These are phyloP conservation scores for Cisticola juncidis DNA, from an alignment of 2,113 vertebrate species.

Conservation along the genomic window DNA sequence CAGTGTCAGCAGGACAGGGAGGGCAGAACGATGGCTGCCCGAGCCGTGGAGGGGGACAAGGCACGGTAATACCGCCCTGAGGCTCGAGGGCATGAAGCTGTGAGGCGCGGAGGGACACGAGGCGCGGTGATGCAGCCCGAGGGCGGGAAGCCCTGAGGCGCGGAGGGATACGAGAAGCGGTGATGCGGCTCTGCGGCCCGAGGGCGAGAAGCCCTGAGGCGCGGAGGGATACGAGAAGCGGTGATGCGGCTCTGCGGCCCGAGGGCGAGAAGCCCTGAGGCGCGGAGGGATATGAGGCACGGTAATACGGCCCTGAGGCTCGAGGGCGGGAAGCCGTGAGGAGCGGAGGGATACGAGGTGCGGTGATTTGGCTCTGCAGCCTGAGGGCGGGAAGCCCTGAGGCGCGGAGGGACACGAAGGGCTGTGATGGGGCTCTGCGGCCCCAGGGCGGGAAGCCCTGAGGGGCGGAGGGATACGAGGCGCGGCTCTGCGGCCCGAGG, in stretches of 20 bases:
- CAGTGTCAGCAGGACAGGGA: fast-evolving
- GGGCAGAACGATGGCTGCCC: fast-evolving
- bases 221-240: fast-evolving
- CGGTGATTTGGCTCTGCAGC: fast-evolving
- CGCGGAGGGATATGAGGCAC: fast-evolving
- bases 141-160: neutral
- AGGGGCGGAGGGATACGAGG: fast-evolving
- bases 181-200: neutral
- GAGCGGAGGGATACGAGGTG: fast-evolving
- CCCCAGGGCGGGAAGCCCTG: fast-evolving
- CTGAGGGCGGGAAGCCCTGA: neutral
- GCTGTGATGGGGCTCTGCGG: neutral
- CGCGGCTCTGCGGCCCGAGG: fast-evolving
- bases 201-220: fast-evolving
- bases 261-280: fast-evolving
- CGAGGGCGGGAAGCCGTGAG: fast-evolving
- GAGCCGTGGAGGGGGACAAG: fast-evolving
- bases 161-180: neutral
- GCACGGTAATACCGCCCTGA: fast-evolving
- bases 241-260: fast-evolving
- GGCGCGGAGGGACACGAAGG: neutral
- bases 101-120: fast-evolving
- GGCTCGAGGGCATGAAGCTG: fast-evolving
- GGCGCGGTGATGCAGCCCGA: too few relatives aligned
- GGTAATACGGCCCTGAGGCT: fast-evolving